A percentile compares a stretch with the other conserved stretches of the same genome.
Conservation (phyloP, 2,888 invertebrate genomes). For the Thera obeliscata region DNA sequence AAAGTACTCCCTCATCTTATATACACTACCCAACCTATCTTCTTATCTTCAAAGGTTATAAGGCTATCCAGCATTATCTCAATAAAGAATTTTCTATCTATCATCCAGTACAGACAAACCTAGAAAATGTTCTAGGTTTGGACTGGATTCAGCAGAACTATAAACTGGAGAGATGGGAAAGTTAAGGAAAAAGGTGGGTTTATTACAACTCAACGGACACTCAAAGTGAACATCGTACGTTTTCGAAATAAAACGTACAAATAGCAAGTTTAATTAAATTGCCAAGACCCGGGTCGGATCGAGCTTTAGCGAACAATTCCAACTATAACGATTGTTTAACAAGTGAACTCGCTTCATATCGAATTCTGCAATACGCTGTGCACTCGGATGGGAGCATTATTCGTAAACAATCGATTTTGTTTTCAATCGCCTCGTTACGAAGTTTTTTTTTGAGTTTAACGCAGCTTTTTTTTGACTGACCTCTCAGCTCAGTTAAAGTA, state of each 20-base stretch:
- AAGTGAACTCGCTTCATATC: constrained; percentile 77
- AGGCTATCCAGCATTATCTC: too few relatives aligned
- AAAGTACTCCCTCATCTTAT: too few relatives aligned
- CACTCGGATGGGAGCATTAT: constrained; percentile 62
- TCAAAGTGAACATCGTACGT: constrained; percentile 73
- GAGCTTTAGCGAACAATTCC: constrained; percentile 67
- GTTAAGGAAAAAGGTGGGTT: constrained; percentile 40
- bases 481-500: too few relatives aligned
- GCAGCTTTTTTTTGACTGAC: not conserved
- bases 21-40: too few relatives aligned
- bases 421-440: constrained; percentile 39
- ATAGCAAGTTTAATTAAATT: constrained; percentile 84
- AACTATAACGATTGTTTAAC: constrained; percentile 78
- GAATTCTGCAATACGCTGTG: constrained; percentile 62
- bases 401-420: constrained; percentile 53
- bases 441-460: constrained; percentile 23
- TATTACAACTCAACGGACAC: constrained; percentile 66
- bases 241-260: constrained; percentile 82
- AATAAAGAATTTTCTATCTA: too few relatives aligned
- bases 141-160: not conserved
- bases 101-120: not conserved
- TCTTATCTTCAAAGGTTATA: too few relatives aligned
- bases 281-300: constrained; percentile 65
- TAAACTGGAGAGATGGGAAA: constrained; percentile 1
- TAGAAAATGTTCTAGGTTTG: not conserved